Evolutionary conservation across 2,888 invertebrate species (phyloP).

Genomic region (Idaea aversata): DNA sequence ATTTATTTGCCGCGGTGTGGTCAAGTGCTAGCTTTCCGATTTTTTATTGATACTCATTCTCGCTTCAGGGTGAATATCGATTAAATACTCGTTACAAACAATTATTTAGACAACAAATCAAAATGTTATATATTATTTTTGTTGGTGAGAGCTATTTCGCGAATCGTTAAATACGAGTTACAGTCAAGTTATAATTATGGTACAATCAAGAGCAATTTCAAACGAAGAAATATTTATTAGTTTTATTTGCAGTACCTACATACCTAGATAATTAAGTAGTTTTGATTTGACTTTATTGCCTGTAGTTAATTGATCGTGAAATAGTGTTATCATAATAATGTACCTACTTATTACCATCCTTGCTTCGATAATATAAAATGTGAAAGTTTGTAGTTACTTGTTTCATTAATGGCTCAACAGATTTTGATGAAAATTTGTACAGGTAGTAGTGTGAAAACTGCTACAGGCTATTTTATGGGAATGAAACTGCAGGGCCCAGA

Average conservation of each 20-base stretch:
- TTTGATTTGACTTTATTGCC: constrained; percentile 17
- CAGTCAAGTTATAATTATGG: constrained; percentile 14
- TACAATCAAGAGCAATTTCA: constrained; percentile 18
- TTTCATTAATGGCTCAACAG: neutral
- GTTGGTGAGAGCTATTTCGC: constrained; percentile 34
- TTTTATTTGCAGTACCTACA: neutral
- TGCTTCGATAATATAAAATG: neutral
- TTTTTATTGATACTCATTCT: constrained; percentile 52
- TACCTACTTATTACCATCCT: too few species aligned
- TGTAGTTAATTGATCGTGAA: neutral
- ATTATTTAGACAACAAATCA: constrained; percentile 44
- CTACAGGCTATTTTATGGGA: too few species aligned
- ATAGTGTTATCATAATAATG: neutral
- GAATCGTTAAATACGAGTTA: constrained; percentile 23
- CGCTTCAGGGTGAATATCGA: constrained; percentile 40
- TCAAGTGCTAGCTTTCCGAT: constrained; percentile 51
- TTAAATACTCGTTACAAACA: constrained; percentile 49
- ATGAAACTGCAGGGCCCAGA: too few species aligned
- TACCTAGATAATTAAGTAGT: constrained; percentile 4
- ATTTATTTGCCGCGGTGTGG: constrained; percentile 42
- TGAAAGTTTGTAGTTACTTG: neutral
- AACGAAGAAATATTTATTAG: constrained; percentile 13
- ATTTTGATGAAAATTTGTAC: neutral
- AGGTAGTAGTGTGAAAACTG: too few species aligned
- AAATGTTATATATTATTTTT: constrained; percentile 38